Conservation (phyloP, 2,797 vertebrate species). For the Gymnopithys bicolor region DNA sequence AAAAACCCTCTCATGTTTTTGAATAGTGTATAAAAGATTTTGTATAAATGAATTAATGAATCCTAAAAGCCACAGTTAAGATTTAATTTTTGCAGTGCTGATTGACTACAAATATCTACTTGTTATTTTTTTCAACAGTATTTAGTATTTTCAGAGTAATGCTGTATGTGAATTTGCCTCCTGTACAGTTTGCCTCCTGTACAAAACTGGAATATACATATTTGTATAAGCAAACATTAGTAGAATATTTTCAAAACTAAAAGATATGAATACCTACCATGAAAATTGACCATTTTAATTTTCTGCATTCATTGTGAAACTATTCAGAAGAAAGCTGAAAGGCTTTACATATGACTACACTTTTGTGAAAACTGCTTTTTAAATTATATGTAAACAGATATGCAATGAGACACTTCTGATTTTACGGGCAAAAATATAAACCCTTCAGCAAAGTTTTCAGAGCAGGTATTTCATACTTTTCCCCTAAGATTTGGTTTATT, state of each 20-base stretch:
- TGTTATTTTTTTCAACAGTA: background rate
- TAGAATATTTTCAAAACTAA: background rate
- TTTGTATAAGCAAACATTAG: background rate
- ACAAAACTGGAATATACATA: background rate
- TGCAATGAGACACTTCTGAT: fast-evolving
- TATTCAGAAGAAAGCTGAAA: background rate
- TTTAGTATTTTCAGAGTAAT: background rate
- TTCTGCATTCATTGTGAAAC: background rate
- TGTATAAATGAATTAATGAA: background rate
- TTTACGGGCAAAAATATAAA: background rate
- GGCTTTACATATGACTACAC: background rate
- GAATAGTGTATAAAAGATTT: background rate
- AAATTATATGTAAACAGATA: background rate
- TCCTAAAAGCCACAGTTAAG: background rate
- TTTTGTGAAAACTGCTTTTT: background rate
- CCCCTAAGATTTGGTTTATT: background rate
- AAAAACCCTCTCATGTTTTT: background rate
- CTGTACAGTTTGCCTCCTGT: background rate
- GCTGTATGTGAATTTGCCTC: background rate
- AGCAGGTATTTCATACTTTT: background rate
- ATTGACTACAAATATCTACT: background rate
- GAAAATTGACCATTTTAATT: background rate
- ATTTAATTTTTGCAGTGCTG: background rate
- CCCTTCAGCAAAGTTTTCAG: background rate
- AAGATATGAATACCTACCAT: background rate